Evolutionary conservation across 1,140 invertebrate species (phyloP).

Genomic region (Chionoecetes opilio): DNA sequence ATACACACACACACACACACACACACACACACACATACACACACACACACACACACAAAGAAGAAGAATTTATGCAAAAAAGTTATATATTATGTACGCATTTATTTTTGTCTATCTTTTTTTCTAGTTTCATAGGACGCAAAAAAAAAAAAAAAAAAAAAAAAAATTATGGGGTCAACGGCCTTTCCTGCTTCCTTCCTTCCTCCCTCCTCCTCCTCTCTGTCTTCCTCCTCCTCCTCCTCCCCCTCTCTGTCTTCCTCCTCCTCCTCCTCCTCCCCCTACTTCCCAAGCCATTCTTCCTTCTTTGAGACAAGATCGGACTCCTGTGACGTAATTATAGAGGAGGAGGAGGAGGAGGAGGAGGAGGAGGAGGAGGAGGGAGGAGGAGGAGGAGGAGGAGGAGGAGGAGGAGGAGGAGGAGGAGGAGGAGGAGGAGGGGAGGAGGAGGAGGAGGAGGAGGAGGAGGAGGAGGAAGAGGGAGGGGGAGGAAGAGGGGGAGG

Average conservation of each 20-base stretch:
- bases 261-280: not conserved
- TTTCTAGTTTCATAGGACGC: not conserved
- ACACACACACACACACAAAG: not conserved
- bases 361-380: no score
- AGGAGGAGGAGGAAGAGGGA: no score
- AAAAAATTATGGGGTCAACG: no score
- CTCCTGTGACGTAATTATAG: no score
- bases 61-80: not conserved
- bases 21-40: conserved; percentile 9
- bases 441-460: no score
- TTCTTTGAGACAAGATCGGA: not conserved
- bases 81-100: no score
- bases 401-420: no score
- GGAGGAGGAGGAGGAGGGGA: no score
- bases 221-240: not conserved
- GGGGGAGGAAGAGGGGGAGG: no score
- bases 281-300: not conserved
- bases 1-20: not conserved
- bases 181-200: not conserved
- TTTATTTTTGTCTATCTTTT: not conserved
- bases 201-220: not conserved
- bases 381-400: no score
- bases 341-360: no score
- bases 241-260: not conserved
- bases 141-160: not conserved